Percentiles rank a stretch among this genome's conserved stretches.
These are phyloP conservation scores for Lytechinus pictus DNA, from an alignment of 35 echinoderm and acorn worm genomes.

Conservation along the genomic window DNA sequence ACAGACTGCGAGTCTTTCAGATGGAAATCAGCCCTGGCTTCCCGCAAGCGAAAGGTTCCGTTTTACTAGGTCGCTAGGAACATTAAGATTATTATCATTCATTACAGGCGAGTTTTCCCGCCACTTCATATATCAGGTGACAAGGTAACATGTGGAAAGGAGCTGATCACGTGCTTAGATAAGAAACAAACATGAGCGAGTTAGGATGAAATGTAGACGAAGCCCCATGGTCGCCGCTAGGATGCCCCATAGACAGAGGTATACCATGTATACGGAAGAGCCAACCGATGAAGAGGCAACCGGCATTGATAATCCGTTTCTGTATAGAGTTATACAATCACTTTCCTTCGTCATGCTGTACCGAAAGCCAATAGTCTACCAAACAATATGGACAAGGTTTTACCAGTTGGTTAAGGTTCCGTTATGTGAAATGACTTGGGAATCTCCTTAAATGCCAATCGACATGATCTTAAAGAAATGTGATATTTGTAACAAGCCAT, in stretches of 20 bases:
- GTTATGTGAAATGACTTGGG: too few relatives aligned
- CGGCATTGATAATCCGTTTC: neutral
- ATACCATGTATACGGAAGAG: too few relatives aligned
- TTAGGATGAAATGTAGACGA: neutral
- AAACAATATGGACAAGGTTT: too few relatives aligned
- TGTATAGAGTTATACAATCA: neutral
- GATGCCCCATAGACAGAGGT: neutral
- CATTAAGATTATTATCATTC: slow-evolving; percentile 20
- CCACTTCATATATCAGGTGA: neutral
- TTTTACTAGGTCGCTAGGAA: neutral
- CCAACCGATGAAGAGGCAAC: neutral
- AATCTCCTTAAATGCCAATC: too few relatives aligned
- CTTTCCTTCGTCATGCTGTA: too few relatives aligned
- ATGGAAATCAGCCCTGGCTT: neutral
- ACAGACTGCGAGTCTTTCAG: neutral
- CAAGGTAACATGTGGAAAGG: slow-evolving; percentile 1
- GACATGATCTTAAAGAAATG: too few relatives aligned
- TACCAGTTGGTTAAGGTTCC: too few relatives aligned
- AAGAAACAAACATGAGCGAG: neutral
- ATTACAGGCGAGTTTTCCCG: neutral
- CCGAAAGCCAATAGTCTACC: too few relatives aligned
- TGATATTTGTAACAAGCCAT: too few relatives aligned
- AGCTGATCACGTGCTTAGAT: neutral
- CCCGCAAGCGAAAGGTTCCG: neutral
- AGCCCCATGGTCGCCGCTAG: neutral